Percentiles rank a stretch among this genome's conserved stretches.
These are phyloP conservation scores for Eupithecia dodoneata DNA, from an alignment of 2,888 invertebrate species.

Conservation along the genomic window DNA sequence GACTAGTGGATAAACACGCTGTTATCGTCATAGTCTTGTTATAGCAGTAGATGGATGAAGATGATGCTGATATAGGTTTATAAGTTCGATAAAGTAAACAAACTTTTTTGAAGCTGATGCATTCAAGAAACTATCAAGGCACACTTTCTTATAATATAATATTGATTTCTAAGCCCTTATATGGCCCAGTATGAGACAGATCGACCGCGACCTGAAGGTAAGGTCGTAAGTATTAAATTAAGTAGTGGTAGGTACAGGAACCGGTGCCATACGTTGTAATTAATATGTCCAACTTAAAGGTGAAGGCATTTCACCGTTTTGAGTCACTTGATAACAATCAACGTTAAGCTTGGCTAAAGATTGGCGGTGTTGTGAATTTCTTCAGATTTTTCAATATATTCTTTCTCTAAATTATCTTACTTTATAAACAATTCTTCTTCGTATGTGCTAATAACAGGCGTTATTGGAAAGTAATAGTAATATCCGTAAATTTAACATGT, in stretches of 20 bases:
- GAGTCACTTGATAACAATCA: background rate
- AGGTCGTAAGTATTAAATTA: background rate
- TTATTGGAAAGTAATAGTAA: background rate
- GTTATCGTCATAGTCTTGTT: no score
- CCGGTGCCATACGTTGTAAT: conserved; percentile 3
- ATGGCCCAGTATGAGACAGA: background rate
- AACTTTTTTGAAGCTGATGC: background rate
- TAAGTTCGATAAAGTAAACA: background rate
- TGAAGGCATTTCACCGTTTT: conserved; percentile 2
- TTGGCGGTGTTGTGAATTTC: background rate
- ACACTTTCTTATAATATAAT: background rate
- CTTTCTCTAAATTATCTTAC: background rate
- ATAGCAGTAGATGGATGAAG: background rate
- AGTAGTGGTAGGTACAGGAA: background rate
- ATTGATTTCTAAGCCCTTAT: background rate
- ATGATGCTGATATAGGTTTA: background rate
- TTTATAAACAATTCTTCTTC: background rate
- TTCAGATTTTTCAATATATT: background rate
- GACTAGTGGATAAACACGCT: background rate
- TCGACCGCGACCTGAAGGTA: background rate
- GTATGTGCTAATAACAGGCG: background rate
- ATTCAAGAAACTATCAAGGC: background rate
- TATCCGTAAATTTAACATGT: background rate
- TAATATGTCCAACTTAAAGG: conserved; percentile 3
- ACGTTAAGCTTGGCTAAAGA: background rate